Base-by-base conservation (phyloP, 2,888 invertebrate species). In the Drosophila koepferae region DNA sequence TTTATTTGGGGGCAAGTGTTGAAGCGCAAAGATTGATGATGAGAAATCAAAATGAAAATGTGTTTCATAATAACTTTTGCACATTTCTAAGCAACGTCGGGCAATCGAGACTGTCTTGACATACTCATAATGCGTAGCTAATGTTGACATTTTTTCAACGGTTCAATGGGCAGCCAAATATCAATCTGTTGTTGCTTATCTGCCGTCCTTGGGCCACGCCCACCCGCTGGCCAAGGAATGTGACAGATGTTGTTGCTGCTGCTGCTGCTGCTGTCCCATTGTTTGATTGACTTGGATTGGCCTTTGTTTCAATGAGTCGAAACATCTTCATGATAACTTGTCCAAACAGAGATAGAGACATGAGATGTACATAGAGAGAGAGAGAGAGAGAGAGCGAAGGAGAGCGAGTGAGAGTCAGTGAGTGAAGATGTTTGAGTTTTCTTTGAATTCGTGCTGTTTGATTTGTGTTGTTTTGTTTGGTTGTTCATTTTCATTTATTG, bases 11-110 rank as follows among this genome's bases (percentile, higher is more conserved):
- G 44, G 66, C 64, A 86, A 85, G 91, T 91, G 91, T 85, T 90
- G 88, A 89, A 86, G 82, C 79, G 80, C 72, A 86, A 90, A 91
- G 91, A 91, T 91, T 91, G 90, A 91, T 91, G 91, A 90, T 90
- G 55, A 20, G 49, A 74, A 73, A 72, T 63, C 60, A 74, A 63
- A 74, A 76, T 58, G 63, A 70, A 78, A 81, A 69, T 61, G 58
- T 48, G 61, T 43, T 56, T 64, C 64, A 46, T 64, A 76, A 72
- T 65, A 79, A 80, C 63, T 74, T 65, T 82, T 68, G 72, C 64
- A 68, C 71, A 69, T 63, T 67, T 63, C 36, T 43, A 54, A 20
- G 53, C 34, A 16, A n/a, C 14, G 14, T 8, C 16, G 56, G 28
- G 62, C 53, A 55, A 53, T 31, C 56, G 51, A 41, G 38, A 49